These are phyloP conservation scores for Dromococcyx pavoninus DNA, from an alignment of 2,797 vertebrate genomes.

Conservation along the genomic window DNA sequence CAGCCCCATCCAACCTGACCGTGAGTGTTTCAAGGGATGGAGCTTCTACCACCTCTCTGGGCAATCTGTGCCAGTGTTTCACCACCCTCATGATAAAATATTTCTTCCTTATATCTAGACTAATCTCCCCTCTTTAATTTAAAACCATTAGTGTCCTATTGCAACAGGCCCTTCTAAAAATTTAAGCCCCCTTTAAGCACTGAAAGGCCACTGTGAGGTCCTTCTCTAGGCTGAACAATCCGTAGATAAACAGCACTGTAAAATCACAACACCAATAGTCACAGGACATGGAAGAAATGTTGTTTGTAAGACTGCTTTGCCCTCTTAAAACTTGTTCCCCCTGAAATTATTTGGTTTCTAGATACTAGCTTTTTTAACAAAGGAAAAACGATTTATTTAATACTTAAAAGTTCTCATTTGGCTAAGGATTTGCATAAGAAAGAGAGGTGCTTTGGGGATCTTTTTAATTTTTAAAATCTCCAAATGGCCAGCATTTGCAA, in stretches of 20 bases:
- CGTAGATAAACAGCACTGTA: neutral
- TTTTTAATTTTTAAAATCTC: constrained; percentile 32
- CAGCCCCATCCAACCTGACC: too few species aligned
- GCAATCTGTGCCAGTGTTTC: too few species aligned
- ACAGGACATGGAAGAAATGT: neutral
- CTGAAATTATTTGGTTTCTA: neutral
- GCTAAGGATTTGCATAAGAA: neutral
- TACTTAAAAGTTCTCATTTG: neutral
- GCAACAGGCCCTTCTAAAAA: too few species aligned
- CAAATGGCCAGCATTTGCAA: neutral
- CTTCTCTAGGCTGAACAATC: too few species aligned
- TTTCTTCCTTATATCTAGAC: too few species aligned
- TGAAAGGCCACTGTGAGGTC: too few species aligned
- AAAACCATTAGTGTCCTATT: too few species aligned
- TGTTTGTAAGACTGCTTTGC: neutral
- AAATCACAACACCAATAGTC: neutral
- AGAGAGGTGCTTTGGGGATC: neutral
- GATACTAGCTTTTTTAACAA: neutral
- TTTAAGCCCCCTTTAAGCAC: too few species aligned
- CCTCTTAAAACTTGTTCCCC: neutral
- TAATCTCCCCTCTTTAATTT: too few species aligned
- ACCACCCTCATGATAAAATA: too few species aligned
- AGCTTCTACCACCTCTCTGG: too few species aligned
- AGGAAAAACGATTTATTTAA: neutral
- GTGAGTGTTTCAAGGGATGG: too few species aligned